Base-by-base conservation (phyloP, 2,888 invertebrate species). In the Drosophila borealis region DNA sequence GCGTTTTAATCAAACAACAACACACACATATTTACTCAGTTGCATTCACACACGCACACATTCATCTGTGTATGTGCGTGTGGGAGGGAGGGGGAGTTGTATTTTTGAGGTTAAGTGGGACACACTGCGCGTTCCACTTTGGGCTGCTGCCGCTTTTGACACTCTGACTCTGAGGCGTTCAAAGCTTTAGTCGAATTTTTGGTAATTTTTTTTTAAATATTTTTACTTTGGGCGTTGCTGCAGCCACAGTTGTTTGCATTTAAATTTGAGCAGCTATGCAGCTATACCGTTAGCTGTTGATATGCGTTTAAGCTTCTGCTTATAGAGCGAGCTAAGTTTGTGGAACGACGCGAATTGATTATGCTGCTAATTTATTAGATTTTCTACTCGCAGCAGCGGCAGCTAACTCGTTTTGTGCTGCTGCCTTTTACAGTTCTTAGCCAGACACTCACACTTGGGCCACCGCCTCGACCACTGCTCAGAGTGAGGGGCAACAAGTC, bases 301-400 rank as follows among this genome's bases (percentile, higher is more conserved):
- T 70, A 70, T 53, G 75, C 61, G 46, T 64, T 73, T 64, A 19
- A 53, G 53, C 29, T 33, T 37, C 36, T 21, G 45, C 11, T 55
- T 13, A 6, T 14, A 56, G 51, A 49, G 49, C n/a, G 19, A 25
- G 49, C 45, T 6, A 39, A 19, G 55, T 63, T 75, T 72, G 60
- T 72, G 53, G 76, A 68, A 75, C 80, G 68, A 71, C 67, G 70
- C 69, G 73, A 82, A 83, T 83, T 83, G 86, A 86, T 83, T 82
- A 82, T 75, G 68, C 83, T 66, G 69, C 59, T 83, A 86, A 83
- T 83, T 86, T 86, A 86, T 82, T 81, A 76, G 73, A 76, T 80
- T 79, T 81, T 79, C 76, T 74, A 65, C 60, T 66, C 59, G 19
- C 62, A 65, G 59, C 61, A 49, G 56, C 59, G 41, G 59, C 60